phyloP scores from a whole-genome alignment of 2,888 invertebrate species.

The Rhingia campestris region DNA sequence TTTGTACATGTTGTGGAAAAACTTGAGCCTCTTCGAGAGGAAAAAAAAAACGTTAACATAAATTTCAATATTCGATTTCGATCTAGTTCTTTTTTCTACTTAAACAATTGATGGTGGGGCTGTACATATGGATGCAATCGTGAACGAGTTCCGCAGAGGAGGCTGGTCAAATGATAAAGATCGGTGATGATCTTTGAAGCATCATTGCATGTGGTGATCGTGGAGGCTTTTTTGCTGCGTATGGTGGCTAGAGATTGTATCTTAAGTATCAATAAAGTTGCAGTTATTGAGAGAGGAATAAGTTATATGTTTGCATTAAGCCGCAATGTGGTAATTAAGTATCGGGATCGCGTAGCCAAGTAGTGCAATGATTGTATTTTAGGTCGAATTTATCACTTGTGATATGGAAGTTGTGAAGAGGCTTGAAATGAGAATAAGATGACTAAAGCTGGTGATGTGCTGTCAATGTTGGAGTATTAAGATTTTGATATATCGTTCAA shows the following conservation, averaged over 20 bases:
- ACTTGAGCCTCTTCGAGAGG: not conserved
- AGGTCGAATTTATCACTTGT: slow-evolving; percentile 15
- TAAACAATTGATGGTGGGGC: slow-evolving; percentile 31
- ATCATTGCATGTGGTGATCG: slow-evolving; percentile 48
- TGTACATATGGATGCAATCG: slow-evolving; percentile 10
- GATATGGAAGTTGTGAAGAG: not conserved
- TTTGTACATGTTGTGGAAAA: not conserved
- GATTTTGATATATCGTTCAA: too few species aligned
- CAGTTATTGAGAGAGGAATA: slow-evolving; percentile 38
- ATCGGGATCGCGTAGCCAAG: slow-evolving; percentile 29
- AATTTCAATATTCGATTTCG: slow-evolving; percentile 72
- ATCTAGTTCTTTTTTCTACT: slow-evolving; percentile 46
- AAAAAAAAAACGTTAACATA: slow-evolving; percentile 69
- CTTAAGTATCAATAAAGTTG: slow-evolving; percentile 53
- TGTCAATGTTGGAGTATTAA: too few species aligned
- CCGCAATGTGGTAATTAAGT: slow-evolving; percentile 17
- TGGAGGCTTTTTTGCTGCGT: slow-evolving; percentile 30
- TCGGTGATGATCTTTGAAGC: slow-evolving; percentile 57
- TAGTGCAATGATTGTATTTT: slow-evolving; percentile 48
- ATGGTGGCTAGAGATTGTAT: slow-evolving; percentile 49
- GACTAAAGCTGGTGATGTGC: too few species aligned
- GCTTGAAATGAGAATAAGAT: too few species aligned
- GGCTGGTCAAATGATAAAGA: slow-evolving; percentile 60
- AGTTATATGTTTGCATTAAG: slow-evolving; percentile 28
- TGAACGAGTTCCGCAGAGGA: slow-evolving; percentile 27